phyloP scores from a whole-genome alignment of 1,140 invertebrate genomes.

The Hylaeus anthracinus region DNA sequence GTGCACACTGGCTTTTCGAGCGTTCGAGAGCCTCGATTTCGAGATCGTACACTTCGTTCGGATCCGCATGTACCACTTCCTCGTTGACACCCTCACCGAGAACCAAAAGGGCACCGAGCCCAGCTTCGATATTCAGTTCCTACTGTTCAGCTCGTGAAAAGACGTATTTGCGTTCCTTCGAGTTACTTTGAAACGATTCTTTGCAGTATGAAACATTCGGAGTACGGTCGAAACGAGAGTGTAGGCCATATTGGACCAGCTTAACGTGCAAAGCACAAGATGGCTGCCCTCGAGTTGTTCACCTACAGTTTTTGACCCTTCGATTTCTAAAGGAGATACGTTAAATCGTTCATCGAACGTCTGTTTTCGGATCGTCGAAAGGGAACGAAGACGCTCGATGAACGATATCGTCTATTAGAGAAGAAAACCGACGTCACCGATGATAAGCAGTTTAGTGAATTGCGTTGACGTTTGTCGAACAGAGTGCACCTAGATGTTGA shows the following conservation, averaged over 20 bases:
- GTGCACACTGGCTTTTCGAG: conserved; percentile 1
- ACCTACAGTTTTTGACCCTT: neutral
- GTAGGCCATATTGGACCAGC: too few species aligned
- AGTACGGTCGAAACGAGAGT: too few species aligned
- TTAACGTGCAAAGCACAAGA: too few species aligned
- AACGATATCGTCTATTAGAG: neutral
- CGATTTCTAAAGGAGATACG: neutral
- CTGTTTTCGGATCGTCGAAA: neutral
- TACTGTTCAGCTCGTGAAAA: neutral
- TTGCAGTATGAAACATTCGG: neutral
- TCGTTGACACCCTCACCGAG: conserved; percentile 15
- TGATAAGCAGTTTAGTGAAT: neutral
- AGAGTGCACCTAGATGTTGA: neutral
- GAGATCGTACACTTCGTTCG: conserved; percentile 48
- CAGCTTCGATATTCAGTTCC: neutral
- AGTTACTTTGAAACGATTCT: neutral
- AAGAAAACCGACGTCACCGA: neutral
- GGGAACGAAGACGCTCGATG: neutral
- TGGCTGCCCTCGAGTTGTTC: neutral
- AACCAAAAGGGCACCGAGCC: neutral
- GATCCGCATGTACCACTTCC: conserved; percentile 52
- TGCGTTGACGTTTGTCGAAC: neutral
- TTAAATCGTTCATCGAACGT: neutral
- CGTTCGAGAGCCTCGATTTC: conserved; percentile 35
- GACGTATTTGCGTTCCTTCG: neutral